phyloP scores from a whole-genome alignment of 1,140 invertebrate species.

The Orussus abietinus region DNA sequence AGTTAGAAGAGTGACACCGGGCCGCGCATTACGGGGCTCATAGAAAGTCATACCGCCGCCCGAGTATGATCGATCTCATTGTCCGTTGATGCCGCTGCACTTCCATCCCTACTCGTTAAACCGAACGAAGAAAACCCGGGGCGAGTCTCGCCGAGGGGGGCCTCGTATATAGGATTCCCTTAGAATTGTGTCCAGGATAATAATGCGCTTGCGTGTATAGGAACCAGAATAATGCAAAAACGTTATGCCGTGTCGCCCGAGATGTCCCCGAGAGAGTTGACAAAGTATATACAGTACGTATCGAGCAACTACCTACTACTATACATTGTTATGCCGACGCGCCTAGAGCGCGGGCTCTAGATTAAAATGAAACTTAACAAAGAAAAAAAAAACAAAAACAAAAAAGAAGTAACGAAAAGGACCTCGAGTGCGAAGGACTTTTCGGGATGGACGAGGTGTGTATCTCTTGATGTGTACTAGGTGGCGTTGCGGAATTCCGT shows the following conservation, averaged over 20 bases:
- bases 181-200: slow-evolving; percentile 44
- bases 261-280: no score
- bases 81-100: slow-evolving; percentile 42
- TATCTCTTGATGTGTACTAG: slow-evolving; percentile 2
- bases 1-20: slow-evolving; percentile 41
- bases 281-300: no score
- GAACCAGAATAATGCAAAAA: slow-evolving; percentile 29
- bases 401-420: no score
- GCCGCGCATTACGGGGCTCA: slow-evolving; percentile 30
- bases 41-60: slow-evolving; percentile 29
- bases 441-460: slow-evolving; percentile 28
- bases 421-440: slow-evolving; percentile 10
- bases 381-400: slow-evolving; percentile 10
- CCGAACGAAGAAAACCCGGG: neutral
- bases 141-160: slow-evolving; percentile 16
- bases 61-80: slow-evolving; percentile 50
- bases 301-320: slow-evolving; percentile 38
- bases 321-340: slow-evolving; percentile 43
- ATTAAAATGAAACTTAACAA: slow-evolving; percentile 9
- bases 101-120: slow-evolving; percentile 5
- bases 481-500: no score
- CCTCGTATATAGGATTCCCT: slow-evolving; percentile 36
- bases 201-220: slow-evolving; percentile 50
- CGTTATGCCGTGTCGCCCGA: no score
- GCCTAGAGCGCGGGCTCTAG: slow-evolving; percentile 40